Conservation (phyloP, 2,113 vertebrate genomes). For the Lethenteron reissneri region DNA sequence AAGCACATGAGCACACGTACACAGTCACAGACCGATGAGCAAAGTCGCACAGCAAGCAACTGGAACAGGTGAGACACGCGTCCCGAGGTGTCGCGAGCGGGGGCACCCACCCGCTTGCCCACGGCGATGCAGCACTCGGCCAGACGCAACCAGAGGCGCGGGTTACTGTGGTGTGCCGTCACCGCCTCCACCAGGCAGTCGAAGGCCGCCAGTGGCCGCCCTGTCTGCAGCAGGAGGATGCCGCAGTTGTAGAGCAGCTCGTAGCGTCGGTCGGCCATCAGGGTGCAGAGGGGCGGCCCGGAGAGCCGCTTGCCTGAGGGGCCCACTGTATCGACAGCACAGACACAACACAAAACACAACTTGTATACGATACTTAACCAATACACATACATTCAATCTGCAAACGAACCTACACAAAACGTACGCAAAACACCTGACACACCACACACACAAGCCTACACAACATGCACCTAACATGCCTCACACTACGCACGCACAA, state of each 20-base stretch:
- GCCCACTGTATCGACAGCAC: no score
- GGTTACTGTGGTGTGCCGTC: constrained; percentile 87
- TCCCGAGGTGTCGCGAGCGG: neutral
- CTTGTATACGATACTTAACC: neutral
- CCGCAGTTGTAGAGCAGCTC: constrained; percentile 91
- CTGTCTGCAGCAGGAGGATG: constrained; percentile 78
- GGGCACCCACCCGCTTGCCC: constrained; percentile 64
- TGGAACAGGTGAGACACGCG: no score
- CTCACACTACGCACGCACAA: no score
- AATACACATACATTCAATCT: neutral
- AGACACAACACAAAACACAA: neutral
- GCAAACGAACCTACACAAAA: no score
- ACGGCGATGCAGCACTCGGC: constrained; percentile 94
- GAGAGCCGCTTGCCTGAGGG: constrained; percentile 59
- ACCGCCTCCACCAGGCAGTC: constrained; percentile 93
- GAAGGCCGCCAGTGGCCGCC: constrained; percentile 72
- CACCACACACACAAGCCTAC: no score
- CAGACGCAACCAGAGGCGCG: constrained; percentile 76
- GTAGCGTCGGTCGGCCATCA: constrained; percentile 74
- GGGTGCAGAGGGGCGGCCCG: constrained; percentile 76
- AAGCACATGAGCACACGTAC: no score
- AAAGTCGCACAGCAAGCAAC: no score
- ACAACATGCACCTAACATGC: no score
- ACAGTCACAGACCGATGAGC: no score
- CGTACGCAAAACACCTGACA: no score